Conservation (phyloP, 2,113 vertebrate genomes). For the Psilopogon haemacephalus region DNA sequence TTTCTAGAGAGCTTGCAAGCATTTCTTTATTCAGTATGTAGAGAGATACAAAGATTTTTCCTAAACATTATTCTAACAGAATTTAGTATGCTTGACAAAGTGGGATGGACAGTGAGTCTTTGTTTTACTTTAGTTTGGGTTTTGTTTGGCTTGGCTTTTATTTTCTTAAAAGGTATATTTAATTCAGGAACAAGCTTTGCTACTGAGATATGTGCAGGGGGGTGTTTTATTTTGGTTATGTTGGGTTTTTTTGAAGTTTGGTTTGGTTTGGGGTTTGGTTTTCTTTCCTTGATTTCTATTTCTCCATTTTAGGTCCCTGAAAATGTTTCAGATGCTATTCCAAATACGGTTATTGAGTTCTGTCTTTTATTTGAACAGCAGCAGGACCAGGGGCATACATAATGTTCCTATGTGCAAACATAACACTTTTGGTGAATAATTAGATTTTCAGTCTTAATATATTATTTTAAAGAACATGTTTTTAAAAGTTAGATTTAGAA, state of each 20-base stretch:
- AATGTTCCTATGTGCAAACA: background rate
- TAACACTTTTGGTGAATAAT: background rate
- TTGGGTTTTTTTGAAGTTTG: accelerated
- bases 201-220: background rate
- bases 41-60: background rate
- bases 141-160: too few species aligned
- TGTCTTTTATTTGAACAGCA: background rate
- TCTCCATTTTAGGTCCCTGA: background rate
- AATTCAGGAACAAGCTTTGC: background rate
- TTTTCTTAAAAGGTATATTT: background rate
- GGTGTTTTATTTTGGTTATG: background rate
- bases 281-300: background rate
- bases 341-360: background rate
- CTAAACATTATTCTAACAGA: background rate
- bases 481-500: background rate
- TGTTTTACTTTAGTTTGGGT: too few species aligned
- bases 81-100: background rate
- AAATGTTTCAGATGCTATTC: background rate
- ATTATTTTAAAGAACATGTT: background rate
- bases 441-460: background rate
- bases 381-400: background rate
- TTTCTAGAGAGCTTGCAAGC: background rate
- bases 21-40: background rate
- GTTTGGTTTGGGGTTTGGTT: too few species aligned
- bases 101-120: background rate